Conservation (phyloP, 2,113 vertebrate species). For the Smithornis capensis region DNA sequence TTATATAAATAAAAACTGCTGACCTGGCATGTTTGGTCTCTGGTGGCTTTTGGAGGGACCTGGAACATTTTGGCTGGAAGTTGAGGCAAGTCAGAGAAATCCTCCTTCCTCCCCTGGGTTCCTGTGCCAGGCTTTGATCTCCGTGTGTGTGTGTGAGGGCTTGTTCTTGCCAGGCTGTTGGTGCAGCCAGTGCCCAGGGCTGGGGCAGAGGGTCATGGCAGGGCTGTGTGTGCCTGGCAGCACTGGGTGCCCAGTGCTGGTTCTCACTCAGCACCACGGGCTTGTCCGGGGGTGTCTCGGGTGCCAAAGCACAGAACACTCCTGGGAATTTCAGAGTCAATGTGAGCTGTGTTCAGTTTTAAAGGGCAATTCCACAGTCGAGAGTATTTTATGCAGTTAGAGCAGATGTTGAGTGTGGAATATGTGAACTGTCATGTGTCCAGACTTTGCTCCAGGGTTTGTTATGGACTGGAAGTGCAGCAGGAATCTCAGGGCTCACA, state of each 20-base stretch:
- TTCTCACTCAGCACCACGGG: accelerated
- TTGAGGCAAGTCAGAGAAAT: background rate
- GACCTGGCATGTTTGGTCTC: background rate
- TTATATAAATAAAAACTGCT: slow-evolving; percentile 50
- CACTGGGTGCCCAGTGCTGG: background rate
- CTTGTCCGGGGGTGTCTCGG: accelerated
- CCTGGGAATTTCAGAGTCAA: accelerated
- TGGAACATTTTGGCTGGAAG: background rate
- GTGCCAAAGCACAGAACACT: background rate
- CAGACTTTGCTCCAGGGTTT: background rate
- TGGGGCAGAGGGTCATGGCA: no score
- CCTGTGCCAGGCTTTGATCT: background rate
- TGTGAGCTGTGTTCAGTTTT: accelerated
- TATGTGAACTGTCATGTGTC: background rate
- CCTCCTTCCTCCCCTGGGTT: background rate
- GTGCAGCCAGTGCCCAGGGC: accelerated
- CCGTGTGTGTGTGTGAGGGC: accelerated
- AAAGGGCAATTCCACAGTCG: background rate
- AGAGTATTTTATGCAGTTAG: accelerated
- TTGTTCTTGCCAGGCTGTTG: background rate
- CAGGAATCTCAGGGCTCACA: background rate
- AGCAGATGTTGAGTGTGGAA: background rate
- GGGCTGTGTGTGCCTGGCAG: no score
- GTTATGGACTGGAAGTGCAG: background rate
- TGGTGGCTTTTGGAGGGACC: background rate